phyloP scores from a whole-genome alignment of 1,140 invertebrate genomes.

The Liolophura sinensis region DNA sequence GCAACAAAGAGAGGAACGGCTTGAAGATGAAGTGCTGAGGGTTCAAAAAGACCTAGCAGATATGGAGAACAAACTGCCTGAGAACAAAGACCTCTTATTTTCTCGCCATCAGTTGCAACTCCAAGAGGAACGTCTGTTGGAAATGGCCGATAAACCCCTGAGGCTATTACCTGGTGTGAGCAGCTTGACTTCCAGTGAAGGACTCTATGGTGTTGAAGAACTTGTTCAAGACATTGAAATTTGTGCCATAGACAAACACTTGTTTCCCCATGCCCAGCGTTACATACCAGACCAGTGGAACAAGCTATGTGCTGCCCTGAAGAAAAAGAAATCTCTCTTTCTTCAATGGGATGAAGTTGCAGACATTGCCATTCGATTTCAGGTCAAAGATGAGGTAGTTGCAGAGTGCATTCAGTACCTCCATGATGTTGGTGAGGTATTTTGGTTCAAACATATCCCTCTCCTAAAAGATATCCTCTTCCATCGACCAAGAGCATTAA shows the following conservation, averaged over 20 bases:
- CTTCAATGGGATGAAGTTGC: slow-evolving; percentile 38
- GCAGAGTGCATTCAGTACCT: slow-evolving; percentile 44
- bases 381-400: slow-evolving; percentile 37
- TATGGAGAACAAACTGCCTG: slow-evolving; percentile 2
- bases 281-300: slow-evolving; percentile 43
- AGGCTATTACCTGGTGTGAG: slow-evolving; percentile 34
- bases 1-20: slow-evolving; percentile 9
- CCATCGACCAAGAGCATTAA: slow-evolving; percentile 43
- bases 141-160: slow-evolving; percentile 33
- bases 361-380: slow-evolving; percentile 27
- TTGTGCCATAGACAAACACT: slow-evolving; percentile 41
- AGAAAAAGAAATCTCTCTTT: slow-evolving; percentile 32
- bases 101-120: slow-evolving; percentile 25
- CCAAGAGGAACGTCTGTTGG: slow-evolving; percentile 32
- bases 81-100: neutral
- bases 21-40: slow-evolving; percentile 26
- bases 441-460: slow-evolving; percentile 44
- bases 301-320: slow-evolving; percentile 35
- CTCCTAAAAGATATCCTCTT: slow-evolving; percentile 42
- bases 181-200: slow-evolving; percentile 38
- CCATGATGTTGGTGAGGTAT: slow-evolving; percentile 48
- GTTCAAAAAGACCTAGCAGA: slow-evolving; percentile 31
- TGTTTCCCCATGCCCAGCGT: slow-evolving; percentile 49
- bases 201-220: slow-evolving; percentile 37
- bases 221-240: slow-evolving; percentile 50